Evolutionary conservation across 1,140 invertebrate species (phyloP).

Genomic region (Formica selysi): DNA sequence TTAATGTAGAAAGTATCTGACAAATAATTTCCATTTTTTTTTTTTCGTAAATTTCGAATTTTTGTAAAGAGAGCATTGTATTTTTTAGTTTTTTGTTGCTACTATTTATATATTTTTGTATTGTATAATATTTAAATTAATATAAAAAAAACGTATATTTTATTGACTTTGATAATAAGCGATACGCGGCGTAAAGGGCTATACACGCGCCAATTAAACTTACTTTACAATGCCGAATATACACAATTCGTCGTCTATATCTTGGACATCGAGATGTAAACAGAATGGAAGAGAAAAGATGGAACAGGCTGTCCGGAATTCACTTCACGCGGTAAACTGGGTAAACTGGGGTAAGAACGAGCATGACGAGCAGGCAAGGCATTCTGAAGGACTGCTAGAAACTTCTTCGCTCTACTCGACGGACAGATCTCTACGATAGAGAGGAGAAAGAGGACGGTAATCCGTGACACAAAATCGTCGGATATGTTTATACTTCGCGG

Average conservation of each 20-base stretch:
- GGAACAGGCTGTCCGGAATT: conserved; percentile 20
- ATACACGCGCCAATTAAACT: conserved; percentile 1
- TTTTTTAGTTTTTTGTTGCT: not conserved
- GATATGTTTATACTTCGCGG: conserved; percentile 42
- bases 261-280: conserved; percentile 39
- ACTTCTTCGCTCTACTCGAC: not conserved
- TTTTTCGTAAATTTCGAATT: not conserved
- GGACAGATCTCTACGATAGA: not conserved
- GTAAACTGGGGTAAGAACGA: conserved; percentile 38
- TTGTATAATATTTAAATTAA: not conserved
- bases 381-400: not conserved
- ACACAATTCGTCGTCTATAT: conserved; percentile 13
- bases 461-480: not conserved
- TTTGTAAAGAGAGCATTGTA: not conserved
- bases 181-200: not conserved
- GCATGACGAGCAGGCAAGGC: not conserved
- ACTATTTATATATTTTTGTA: too few relatives aligned
- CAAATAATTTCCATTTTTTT: not conserved
- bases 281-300: conserved; percentile 5
- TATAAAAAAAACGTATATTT: not conserved
- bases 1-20: not conserved
- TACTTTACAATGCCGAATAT: not conserved
- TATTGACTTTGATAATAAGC: conserved; percentile 1
- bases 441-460: not conserved
- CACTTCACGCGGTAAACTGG: conserved; percentile 17